Percentiles rank a stretch among this genome's conserved stretches.
Conservation (phyloP, 2,888 invertebrate species). For the Cryptocephalus moraei region DNA sequence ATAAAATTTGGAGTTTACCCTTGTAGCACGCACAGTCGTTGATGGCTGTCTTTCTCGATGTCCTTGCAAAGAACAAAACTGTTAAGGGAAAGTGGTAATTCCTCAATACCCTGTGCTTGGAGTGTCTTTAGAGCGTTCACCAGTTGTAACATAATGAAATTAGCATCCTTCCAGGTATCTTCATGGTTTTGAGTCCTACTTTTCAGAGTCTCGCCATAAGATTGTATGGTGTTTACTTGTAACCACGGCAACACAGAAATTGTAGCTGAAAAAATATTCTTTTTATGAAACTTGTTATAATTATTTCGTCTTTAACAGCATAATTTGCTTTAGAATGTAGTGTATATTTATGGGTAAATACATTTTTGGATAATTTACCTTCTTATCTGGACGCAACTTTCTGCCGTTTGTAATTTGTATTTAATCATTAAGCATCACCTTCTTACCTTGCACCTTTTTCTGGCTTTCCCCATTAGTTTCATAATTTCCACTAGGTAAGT, state of each 20-base stretch:
- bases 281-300: not conserved
- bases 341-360: no score
- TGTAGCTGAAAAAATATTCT: slow-evolving; percentile 46
- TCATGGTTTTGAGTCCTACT: slow-evolving; percentile 37
- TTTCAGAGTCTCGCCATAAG: slow-evolving; percentile 54
- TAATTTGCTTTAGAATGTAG: no score
- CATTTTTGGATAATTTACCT: no score
- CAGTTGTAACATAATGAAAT: slow-evolving; percentile 69
- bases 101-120: slow-evolving; percentile 75
- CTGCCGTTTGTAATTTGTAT: no score
- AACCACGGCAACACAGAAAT: slow-evolving; percentile 65
- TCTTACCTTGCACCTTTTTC: slow-evolving; percentile 56
- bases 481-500: slow-evolving; percentile 38
- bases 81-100: slow-evolving; percentile 57
- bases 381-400: no score
- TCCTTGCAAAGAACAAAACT: slow-evolving; percentile 65
- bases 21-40: slow-evolving; percentile 63
- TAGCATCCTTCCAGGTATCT: slow-evolving; percentile 52
- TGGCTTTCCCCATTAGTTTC: slow-evolving; percentile 42
- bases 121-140: slow-evolving; percentile 73
- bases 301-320: no score
- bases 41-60: slow-evolving; percentile 49
- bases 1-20: slow-evolving; percentile 43
- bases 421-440: no score
- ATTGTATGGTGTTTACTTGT: slow-evolving; percentile 64